Base-by-base conservation (phyloP, 2,888 invertebrate genomes). In the Zelleria hepariella region DNA sequence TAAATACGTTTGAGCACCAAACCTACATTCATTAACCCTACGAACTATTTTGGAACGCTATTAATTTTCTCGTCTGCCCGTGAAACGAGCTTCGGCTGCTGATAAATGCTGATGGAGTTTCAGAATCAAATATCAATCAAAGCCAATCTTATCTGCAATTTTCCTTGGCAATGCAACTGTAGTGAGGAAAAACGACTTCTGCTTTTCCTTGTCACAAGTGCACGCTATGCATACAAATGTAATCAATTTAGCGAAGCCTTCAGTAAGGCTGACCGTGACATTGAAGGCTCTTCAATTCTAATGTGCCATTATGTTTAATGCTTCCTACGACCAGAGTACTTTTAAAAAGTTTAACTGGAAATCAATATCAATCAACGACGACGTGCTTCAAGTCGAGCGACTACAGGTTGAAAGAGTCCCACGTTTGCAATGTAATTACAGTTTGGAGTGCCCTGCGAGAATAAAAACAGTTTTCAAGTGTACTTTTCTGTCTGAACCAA, bases 1-100 rank as follows among this genome's bases (percentile, higher is more conserved):
- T n/a, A n/a, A n/a, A n/a, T n/a, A n/a, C n/a, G n/a, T n/a, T n/a
- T n/a, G n/a, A n/a, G n/a, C n/a, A n/a, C n/a, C n/a, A n/a, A n/a
- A n/a, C n/a, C n/a, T n/a, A n/a, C n/a, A n/a, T n/a, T n/a, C n/a
- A n/a, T n/a, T n/a, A n/a, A n/a, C n/a, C n/a, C n/a, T n/a, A n/a
- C n/a, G n/a, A n/a, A n/a, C n/a, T n/a, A 18, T 61, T 61, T 32
- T 18, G 27, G 54, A 59, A 61, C 54, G 32, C n/a, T n/a, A 42
- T 59, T 56, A 42, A 61, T 58, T 57, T 57, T n/a, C 57, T 49
- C 48, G 25, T 49, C 26, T 48, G 48, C 15, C 32, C 32, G 32
- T 42, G 32, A 15, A 15, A 42, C 4, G 15, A 42, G 15, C 15
- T 42, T 42, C 8, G 7, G 32, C 32, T 32, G 5, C 32, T 42